Evolutionary conservation across 2,113 vertebrate species (phyloP).

Genomic region (Trichomycterus rosablanca): DNA sequence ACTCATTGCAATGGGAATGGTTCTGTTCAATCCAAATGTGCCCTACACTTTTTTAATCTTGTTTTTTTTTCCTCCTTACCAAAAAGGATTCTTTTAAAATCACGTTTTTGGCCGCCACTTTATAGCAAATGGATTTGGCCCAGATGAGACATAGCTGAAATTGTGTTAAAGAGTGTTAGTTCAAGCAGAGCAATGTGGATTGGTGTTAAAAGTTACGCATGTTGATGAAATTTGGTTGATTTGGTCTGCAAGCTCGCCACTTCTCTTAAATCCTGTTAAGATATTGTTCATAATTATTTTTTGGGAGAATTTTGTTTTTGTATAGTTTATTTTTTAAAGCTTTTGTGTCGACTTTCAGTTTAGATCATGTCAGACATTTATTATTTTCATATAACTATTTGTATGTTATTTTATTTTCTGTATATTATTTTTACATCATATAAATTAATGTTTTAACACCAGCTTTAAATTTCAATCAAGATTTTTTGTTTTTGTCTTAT

Average conservation of each 20-base stretch:
- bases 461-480: slow-evolving; percentile 82
- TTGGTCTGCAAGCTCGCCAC: slow-evolving; percentile 59
- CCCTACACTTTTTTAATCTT: slow-evolving; percentile 30
- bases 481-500: slow-evolving; percentile 50
- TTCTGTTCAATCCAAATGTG: slow-evolving; percentile 48
- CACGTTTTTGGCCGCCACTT: slow-evolving; percentile 52
- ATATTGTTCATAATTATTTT: slow-evolving; percentile 62
- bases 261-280: slow-evolving; percentile 59
- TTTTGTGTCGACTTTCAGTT: slow-evolving; percentile 70
- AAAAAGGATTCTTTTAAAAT: slow-evolving; percentile 48
- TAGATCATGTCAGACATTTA: slow-evolving; percentile 85
- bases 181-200: slow-evolving; percentile 59
- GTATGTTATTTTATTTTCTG: slow-evolving; percentile 70
- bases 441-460: slow-evolving; percentile 81
- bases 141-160: slow-evolving; percentile 51
- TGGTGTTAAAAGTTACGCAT: slow-evolving; percentile 60
- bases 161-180: slow-evolving; percentile 57
- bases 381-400: slow-evolving; percentile 81
- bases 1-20: slow-evolving; percentile 59
- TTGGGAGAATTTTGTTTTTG: slow-evolving; percentile 72
- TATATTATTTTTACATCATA: slow-evolving; percentile 81
- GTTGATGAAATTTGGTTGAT: slow-evolving; percentile 53
- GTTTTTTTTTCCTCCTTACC: slow-evolving; percentile 47
- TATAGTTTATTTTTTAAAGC: slow-evolving; percentile 83
- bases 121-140: slow-evolving; percentile 58